A percentile compares a stretch with the other conserved stretches of the same genome.
Evolutionary conservation across 2,888 invertebrate genomes (phyloP).

Genomic region (Parascotia fuliginaria): DNA sequence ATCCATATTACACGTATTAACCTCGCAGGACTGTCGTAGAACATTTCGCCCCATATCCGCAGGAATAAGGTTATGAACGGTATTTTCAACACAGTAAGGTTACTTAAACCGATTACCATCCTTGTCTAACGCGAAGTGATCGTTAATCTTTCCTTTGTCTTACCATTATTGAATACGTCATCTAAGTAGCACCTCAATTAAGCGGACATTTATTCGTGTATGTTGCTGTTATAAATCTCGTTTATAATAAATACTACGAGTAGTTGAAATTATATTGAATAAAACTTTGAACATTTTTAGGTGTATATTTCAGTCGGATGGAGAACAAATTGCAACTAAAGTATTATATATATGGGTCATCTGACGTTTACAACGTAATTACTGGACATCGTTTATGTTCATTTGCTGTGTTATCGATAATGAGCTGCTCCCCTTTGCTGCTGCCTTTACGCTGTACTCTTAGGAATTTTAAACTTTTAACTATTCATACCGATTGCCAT

Average conservation of each 20-base stretch:
- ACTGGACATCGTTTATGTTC: too few relatives aligned
- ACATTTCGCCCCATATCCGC: conserved; percentile 1
- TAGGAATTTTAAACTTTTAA: too few relatives aligned
- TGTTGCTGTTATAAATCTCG: not conserved
- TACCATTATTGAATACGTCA: conserved; percentile 21
- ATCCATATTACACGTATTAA: not conserved
- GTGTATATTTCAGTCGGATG: too few relatives aligned
- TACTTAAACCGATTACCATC: conserved; percentile 28
- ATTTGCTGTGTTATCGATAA: too few relatives aligned
- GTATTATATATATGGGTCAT: too few relatives aligned
- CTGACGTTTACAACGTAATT: too few relatives aligned
- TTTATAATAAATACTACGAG: not conserved
- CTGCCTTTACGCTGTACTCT: too few relatives aligned
- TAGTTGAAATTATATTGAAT: too few relatives aligned
- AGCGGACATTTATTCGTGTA: conserved; percentile 8
- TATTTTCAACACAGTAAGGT: conserved; percentile 2
- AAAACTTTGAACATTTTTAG: too few relatives aligned
- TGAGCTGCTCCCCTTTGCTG: too few relatives aligned
- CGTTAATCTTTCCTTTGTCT: conserved; percentile 49
- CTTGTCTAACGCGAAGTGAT: conserved; percentile 37
- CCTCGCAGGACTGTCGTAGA: not conserved
- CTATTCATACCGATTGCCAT: too few relatives aligned
- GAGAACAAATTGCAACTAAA: too few relatives aligned
- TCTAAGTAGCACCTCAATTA: conserved; percentile 29
- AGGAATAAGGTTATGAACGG: conserved; percentile 1